Percentiles rank a stretch among this genome's conserved stretches.
phyloP scores from a whole-genome alignment of 2,797 vertebrate genomes.

The Sitta carolinensis region DNA sequence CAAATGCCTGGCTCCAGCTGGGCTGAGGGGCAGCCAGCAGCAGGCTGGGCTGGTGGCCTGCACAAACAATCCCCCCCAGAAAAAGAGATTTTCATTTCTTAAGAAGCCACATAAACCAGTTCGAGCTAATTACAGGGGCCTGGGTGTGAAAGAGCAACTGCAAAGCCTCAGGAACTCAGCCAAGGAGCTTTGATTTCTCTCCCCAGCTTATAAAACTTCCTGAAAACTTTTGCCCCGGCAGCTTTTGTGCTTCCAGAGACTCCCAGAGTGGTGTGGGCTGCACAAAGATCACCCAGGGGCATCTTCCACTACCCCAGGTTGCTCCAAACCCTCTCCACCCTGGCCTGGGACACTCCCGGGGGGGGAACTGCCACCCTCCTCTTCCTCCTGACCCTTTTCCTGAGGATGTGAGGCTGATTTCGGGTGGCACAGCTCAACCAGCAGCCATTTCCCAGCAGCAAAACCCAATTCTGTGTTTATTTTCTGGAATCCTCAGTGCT shows the following conservation, averaged over 20 bases:
- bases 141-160: constrained; percentile 48
- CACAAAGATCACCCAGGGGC: not conserved
- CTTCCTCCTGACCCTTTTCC: not conserved
- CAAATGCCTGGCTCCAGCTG: not conserved
- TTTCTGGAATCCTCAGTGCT: fast-evolving
- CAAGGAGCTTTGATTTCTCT: constrained; percentile 23
- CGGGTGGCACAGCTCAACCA: not conserved
- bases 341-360: not conserved
- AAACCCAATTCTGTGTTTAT: not conserved
- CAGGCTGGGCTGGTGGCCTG: constrained; percentile 18
- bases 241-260: not conserved
- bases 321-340: not conserved
- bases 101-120: not conserved
- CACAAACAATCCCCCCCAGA: not conserved
- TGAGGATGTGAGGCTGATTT: not conserved
- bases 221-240: not conserved
- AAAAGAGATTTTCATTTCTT: not conserved
- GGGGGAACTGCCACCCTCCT: not conserved
- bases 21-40: not conserved
- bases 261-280: not conserved
- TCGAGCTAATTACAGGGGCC: constrained; percentile 37
- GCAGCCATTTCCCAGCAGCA: not conserved
- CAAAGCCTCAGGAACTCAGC: not conserved
- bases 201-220: not conserved
- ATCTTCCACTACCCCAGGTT: fast-evolving